Percentiles rank a stretch among this genome's conserved stretches.
Conservation (phyloP, 2,113 vertebrate genomes). For the Prinia subflava region DNA sequence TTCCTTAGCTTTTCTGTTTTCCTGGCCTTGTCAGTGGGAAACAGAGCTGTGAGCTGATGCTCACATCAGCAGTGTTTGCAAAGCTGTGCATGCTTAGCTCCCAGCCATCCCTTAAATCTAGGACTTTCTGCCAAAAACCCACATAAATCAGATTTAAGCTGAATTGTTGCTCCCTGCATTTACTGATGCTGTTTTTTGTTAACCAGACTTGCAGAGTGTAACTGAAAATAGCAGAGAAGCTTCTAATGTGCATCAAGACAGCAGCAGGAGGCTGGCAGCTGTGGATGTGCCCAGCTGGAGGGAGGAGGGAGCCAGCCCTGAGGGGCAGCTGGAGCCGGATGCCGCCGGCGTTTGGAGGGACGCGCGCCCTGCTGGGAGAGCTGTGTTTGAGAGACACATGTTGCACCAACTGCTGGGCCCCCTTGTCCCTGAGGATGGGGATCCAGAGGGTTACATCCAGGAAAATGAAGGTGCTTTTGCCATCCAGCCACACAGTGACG, state of each 20-base stretch:
- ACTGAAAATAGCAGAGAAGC: conserved; percentile 21
- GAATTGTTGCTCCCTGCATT: not conserved
- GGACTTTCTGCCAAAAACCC: not conserved
- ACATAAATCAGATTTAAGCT: not conserved
- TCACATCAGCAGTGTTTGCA: not conserved
- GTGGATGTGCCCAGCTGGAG: not conserved
- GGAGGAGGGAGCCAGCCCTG: not conserved
- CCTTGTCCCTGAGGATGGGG: not conserved
- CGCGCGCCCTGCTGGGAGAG: not conserved
- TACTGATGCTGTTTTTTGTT: conserved; percentile 27
- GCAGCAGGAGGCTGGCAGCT: not conserved
- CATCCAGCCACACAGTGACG: conserved; percentile 61
- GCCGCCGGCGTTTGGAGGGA: rapidly evolving
- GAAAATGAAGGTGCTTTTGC: conserved; percentile 4
- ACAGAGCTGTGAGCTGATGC: not conserved
- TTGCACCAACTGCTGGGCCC: not conserved
- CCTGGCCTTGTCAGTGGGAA: not conserved
- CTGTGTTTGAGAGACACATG: not conserved
- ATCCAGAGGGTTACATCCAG: not conserved
- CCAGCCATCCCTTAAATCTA: not conserved
- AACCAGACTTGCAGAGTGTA: conserved; percentile 65
- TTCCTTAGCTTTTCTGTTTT: not conserved
- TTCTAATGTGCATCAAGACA: not conserved
- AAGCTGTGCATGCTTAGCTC: not conserved
- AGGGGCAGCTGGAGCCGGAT: not conserved